These are phyloP conservation scores for Melipona bicolor DNA, from an alignment of 2,888 invertebrate species.

Conservation along the genomic window DNA sequence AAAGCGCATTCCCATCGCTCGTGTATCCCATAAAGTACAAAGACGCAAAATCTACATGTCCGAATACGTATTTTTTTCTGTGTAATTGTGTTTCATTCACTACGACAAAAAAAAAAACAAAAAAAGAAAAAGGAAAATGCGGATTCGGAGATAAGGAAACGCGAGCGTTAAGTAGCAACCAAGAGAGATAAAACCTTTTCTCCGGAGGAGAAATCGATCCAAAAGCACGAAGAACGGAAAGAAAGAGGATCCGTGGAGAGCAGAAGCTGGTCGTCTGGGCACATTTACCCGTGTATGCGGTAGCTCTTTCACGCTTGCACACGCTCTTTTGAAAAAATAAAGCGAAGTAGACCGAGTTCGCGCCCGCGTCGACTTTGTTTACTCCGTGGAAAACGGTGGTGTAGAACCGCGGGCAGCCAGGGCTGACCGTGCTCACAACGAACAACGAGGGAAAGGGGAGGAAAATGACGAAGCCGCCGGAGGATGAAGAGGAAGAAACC, in stretches of 20 bases:
- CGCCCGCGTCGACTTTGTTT: slow-evolving; percentile 65
- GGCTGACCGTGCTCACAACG: slow-evolving; percentile 34
- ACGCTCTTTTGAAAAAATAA: slow-evolving; percentile 70
- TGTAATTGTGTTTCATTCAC: background rate
- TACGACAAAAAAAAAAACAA: fast-evolving
- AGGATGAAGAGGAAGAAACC: slow-evolving; percentile 48
- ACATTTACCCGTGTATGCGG: slow-evolving; percentile 37
- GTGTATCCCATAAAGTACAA: background rate
- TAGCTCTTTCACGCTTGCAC: slow-evolving; percentile 57
- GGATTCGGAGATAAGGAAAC: background rate
- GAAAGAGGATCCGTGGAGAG: slow-evolving; percentile 15
- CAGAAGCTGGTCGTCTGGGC: slow-evolving; percentile 44
- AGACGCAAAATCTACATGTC: background rate
- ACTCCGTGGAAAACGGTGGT: slow-evolving; percentile 43
- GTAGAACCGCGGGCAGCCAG: slow-evolving; percentile 40
- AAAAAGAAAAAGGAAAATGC: fast-evolving
- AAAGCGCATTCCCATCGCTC: slow-evolving; percentile 6
- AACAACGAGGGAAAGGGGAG: slow-evolving; percentile 23
- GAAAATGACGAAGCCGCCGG: slow-evolving; percentile 45
- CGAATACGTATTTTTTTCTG: background rate
- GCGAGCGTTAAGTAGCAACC: slow-evolving; percentile 17
- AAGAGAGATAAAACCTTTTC: background rate
- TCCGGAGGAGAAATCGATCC: slow-evolving; percentile 23
- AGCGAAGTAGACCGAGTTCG: slow-evolving; percentile 61
- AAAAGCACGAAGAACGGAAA: slow-evolving; percentile 10